Evolutionary conservation across 2,888 invertebrate species (phyloP), one percentile per base, ranked within the genome.

Genomic region (Adelognathus sp.): DNA sequence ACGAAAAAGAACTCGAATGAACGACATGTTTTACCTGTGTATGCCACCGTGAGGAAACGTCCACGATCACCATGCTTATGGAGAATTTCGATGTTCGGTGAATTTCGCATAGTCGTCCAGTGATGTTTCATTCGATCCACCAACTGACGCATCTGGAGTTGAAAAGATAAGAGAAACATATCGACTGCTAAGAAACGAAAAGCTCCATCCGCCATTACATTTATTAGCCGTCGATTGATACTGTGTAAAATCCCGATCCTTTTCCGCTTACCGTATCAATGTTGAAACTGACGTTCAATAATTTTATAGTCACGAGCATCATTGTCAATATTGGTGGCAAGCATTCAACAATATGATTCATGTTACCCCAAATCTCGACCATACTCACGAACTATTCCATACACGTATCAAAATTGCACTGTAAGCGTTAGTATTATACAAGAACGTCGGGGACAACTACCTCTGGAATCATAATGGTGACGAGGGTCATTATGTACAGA

Each of bases 1-100:
- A n/a, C n/a, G n/a, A n/a, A n/a, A n/a, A n/a, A n/a, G n/a, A n/a
- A n/a, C n/a, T n/a, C n/a, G n/a, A n/a, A n/a, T n/a, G n/a, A n/a
- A n/a, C n/a, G n/a, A n/a, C n/a, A n/a, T n/a, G n/a, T n/a, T n/a
- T 67, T 50, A 77, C 76, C 7, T 7, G 24, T 16, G 46, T 67
- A 77, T 33, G 14, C 11, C 36, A 54, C 41, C 7, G 72, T 72
- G n/a, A 72, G 61, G 0, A 41, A 41, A 9, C 52, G 16, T 27
- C n/a, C 16, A 52, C 76, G 24, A 27, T 24, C 52, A 5, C 61
- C 76, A n/a, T 72, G 54, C 31, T 72, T 61, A 1, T 50, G 21
- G 52, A 77, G 44, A 3, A 72, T 41, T 9, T 77, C 54, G 6
- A 52, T 21, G n/a, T 61, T 61, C 4, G 52, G 54, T 9, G 67